Evolutionary conservation across 2,113 vertebrate genomes (phyloP).

Genomic region (Eurystomus gularis): DNA sequence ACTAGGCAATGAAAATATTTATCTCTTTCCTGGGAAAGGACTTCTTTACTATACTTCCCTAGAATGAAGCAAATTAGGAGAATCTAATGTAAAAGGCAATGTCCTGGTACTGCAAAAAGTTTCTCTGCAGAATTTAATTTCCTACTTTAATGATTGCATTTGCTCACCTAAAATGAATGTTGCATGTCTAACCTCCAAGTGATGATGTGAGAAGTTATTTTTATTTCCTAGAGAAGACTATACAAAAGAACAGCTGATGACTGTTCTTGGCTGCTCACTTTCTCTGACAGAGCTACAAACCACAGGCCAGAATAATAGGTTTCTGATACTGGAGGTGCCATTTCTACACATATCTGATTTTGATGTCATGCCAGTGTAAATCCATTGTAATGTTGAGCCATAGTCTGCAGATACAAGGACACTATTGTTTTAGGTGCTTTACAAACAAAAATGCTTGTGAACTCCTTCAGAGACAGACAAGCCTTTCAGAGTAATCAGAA

Average conservation of each 20-base stretch:
- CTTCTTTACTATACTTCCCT: background rate
- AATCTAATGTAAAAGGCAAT: background rate
- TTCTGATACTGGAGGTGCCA: background rate
- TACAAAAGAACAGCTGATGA: background rate
- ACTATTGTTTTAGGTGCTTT: background rate
- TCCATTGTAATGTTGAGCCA: background rate
- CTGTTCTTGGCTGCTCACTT: background rate
- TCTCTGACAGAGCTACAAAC: background rate
- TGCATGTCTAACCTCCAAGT: background rate
- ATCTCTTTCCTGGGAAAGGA: background rate
- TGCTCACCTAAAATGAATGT: constrained; percentile 17
- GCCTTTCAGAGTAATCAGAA: background rate
- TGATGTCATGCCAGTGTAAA: background rate
- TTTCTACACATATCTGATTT: background rate
- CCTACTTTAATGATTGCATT: background rate
- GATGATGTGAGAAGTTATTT: constrained; percentile 23
- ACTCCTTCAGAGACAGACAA: background rate
- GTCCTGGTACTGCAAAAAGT: background rate
- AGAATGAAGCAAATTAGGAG: background rate
- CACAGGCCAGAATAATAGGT: accelerated
- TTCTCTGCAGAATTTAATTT: background rate
- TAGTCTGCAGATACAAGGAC: background rate
- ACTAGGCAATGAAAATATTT: background rate
- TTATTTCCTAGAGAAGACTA: constrained; percentile 30
- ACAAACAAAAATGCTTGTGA: background rate